These are phyloP conservation scores for Parapristionchus giblindavisi DNA, from an alignment of 2,888 invertebrate species.

Conservation along the genomic window DNA sequence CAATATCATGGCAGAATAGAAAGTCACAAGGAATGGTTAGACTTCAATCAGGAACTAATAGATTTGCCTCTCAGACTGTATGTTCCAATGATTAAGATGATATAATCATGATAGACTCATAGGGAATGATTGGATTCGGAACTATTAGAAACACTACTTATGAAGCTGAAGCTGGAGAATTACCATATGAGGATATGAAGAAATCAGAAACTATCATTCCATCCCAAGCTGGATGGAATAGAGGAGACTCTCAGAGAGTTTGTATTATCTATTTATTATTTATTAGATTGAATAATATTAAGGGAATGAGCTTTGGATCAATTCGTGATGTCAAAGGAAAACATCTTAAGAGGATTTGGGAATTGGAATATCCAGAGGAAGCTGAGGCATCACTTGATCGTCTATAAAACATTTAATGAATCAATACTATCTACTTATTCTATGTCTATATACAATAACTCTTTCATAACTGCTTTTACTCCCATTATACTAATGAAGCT, in stretches of 20 bases:
- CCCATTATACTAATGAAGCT: slow-evolving; percentile 12
- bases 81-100: neutral
- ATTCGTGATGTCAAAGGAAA: slow-evolving; percentile 69
- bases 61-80: slow-evolving; percentile 67
- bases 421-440: neutral
- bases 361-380: slow-evolving; percentile 67
- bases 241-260: slow-evolving; percentile 69
- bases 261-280: too few relatives aligned
- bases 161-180: slow-evolving; percentile 68
- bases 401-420: slow-evolving; percentile 52
- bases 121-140: slow-evolving; percentile 62
- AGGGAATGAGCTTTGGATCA: slow-evolving; percentile 68
- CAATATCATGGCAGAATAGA: slow-evolving; percentile 68
- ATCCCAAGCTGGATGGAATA: slow-evolving; percentile 70
- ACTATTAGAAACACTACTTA: slow-evolving; percentile 67
- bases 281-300: slow-evolving; percentile 18
- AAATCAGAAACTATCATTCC: slow-evolving; percentile 69
- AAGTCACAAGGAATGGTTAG: slow-evolving; percentile 68
- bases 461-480: slow-evolving; percentile 14
- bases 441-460: neutral
- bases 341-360: slow-evolving; percentile 69
- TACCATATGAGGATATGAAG: slow-evolving; percentile 69
- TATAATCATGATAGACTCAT: neutral
- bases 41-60: slow-evolving; percentile 67
- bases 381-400: slow-evolving; percentile 65